A percentile compares a stretch with the other conserved stretches of the same genome.
Evolutionary conservation across 2,113 vertebrate species (phyloP).

Genomic region (Smithornis capensis): DNA sequence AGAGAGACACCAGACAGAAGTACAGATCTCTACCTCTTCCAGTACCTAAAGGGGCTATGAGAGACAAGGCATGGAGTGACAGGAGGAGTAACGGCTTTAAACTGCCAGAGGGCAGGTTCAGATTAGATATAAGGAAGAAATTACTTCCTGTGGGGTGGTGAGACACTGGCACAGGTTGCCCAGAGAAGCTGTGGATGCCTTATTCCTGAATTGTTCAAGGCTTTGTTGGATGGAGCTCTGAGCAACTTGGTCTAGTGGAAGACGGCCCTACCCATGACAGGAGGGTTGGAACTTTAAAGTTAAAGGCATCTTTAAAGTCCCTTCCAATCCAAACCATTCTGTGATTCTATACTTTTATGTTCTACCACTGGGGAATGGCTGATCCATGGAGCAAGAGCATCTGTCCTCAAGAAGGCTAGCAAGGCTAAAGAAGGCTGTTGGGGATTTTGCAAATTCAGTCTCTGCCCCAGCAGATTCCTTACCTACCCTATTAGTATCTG

Average conservation of each 20-base stretch:
- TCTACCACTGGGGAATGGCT: neutral
- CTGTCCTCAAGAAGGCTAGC: neutral
- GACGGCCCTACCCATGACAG: neutral
- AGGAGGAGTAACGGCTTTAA: neutral
- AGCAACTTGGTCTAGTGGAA: neutral
- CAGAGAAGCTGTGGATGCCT: neutral
- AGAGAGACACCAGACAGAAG: neutral
- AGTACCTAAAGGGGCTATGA: neutral
- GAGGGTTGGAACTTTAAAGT: neutral
- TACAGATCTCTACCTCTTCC: neutral
- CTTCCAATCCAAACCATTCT: neutral
- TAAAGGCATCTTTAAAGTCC: neutral
- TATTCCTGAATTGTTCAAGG: neutral
- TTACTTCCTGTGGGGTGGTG: neutral
- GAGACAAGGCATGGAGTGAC: fast-evolving
- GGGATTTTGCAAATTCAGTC: neutral
- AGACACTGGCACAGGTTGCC: neutral
- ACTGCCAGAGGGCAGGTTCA: neutral
- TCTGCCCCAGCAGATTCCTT: neutral
- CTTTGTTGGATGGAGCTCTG: neutral
- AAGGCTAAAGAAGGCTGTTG: neutral
- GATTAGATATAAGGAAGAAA: neutral
- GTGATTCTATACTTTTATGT: neutral
- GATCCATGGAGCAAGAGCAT: neutral
- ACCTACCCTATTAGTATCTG: neutral